A percentile compares a stretch with the other conserved stretches of the same genome.
Conservation (phyloP, 2,113 vertebrate genomes). For the Pygoscelis adeliae region DNA sequence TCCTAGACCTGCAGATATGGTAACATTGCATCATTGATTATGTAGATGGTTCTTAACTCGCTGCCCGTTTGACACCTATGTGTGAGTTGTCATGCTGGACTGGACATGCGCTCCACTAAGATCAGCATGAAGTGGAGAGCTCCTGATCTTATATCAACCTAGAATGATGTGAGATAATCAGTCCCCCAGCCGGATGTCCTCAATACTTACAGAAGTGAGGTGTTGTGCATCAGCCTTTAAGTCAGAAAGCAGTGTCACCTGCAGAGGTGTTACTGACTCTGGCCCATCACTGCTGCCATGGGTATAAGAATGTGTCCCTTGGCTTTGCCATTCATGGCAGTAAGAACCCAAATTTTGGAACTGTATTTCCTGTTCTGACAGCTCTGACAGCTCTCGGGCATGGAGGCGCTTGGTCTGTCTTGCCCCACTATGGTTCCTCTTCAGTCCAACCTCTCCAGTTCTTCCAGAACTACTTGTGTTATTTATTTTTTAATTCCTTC, state of each 20-base stretch:
- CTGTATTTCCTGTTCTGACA: neutral
- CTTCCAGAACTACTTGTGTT: neutral
- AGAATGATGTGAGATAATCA: neutral
- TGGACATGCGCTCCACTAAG: neutral
- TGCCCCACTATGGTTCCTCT: neutral
- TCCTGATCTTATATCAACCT: neutral
- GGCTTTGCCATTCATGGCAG: neutral
- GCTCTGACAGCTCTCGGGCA: neutral
- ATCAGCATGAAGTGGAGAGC: neutral
- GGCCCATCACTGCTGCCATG: neutral
- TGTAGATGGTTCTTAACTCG: neutral
- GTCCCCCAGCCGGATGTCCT: neutral
- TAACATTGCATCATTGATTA: conserved; percentile 49
- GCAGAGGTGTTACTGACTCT: neutral
- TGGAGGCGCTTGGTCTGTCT: neutral
- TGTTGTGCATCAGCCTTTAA: neutral
- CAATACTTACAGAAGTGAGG: neutral
- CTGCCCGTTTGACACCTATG: neutral
- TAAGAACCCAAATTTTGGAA: neutral
- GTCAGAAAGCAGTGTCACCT: neutral
- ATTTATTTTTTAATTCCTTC: neutral
- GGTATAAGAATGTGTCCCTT: neutral
- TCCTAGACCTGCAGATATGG: conserved; percentile 90
- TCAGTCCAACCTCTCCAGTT: neutral
- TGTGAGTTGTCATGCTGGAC: neutral